Evolutionary conservation across 2,888 invertebrate species (phyloP), one percentile per base, ranked within the genome.

Genomic region (Platycheirus rosarum): DNA sequence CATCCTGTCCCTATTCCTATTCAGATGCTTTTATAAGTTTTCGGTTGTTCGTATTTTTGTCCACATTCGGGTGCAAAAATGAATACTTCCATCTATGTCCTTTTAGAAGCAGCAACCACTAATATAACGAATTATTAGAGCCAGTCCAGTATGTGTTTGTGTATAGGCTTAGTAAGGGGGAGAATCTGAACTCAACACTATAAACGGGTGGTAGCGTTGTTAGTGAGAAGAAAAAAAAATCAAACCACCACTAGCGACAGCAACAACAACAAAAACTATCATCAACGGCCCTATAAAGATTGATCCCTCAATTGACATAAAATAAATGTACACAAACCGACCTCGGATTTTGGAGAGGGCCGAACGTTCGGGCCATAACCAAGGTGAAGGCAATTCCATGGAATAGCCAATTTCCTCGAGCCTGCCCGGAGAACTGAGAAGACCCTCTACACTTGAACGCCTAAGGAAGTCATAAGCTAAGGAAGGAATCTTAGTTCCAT

Each of bases 231-330:
- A 46, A 35, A 48, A 35, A 48, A 11, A 16, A 74, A 16, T 9
- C 40, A 55, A 49, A 63, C 20, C 62, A 44, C 51, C 53, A 42
- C 42, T 48, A 69, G 60, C 26, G 32, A 53, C 55, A 29, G 40
- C 14, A 26, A 8, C 9, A 62, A 13, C 32, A 60, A 32, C 14
- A 66, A 65, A 69, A 62, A 66, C 53, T 71, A 78, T 51, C 75
- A 70, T 66, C 80, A 80, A 76, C 76, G 70, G 76, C 49, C 70
- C 76, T 62, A 80, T 80, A 80, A 80, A 80, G 70, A 80, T 76
- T 80, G 80, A 80, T 80, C 80, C 80, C 80, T 76, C 76, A 80
- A 80, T 80, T 76, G 80, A 76, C 76, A 80, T 76, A 76, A 80
- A 80, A 80, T 80, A 80, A 80, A 76, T 80, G 80, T 71, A 80